A percentile compares a stretch with the other conserved stretches of the same genome.
These are phyloP conservation scores for Pluvialis apricaria DNA, from an alignment of 2,113 vertebrate species.

Conservation along the genomic window DNA sequence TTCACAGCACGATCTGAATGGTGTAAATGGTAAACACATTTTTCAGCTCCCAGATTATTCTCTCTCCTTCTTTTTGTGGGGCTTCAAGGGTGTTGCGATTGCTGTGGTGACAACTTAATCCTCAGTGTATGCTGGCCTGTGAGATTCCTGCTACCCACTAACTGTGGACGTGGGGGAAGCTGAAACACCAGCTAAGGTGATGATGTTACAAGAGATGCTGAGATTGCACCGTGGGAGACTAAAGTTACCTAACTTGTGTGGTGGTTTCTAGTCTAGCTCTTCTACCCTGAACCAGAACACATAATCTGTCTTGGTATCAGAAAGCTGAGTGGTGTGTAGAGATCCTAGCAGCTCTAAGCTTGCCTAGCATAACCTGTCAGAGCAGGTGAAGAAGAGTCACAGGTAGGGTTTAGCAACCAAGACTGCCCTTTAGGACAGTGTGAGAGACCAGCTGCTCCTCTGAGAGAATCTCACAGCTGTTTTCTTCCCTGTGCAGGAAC, in stretches of 20 bases:
- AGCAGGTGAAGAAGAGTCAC: neutral
- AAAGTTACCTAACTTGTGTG: neutral
- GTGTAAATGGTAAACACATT: neutral
- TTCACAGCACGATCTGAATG: neutral
- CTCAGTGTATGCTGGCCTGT: neutral
- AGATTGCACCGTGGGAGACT: neutral
- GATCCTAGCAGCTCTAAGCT: neutral
- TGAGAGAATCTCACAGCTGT: slow-evolving; percentile 44
- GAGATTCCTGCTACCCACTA: neutral
- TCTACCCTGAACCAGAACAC: neutral
- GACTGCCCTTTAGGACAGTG: neutral
- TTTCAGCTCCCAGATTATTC: neutral
- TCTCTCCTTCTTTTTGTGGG: neutral
- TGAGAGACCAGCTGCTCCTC: neutral
- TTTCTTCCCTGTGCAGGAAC: slow-evolving; percentile 79
- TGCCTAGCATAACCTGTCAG: neutral
- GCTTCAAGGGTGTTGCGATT: neutral
- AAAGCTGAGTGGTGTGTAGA: neutral
- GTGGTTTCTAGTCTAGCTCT: neutral
- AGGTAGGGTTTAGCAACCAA: neutral
- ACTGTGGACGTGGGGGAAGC: neutral
- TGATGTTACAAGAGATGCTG: neutral
- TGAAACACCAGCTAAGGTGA: neutral
- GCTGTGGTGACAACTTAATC: neutral
- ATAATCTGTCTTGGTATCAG: neutral